Conservation (phyloP, 2,113 vertebrate species). For the Tringa solitaria region DNA sequence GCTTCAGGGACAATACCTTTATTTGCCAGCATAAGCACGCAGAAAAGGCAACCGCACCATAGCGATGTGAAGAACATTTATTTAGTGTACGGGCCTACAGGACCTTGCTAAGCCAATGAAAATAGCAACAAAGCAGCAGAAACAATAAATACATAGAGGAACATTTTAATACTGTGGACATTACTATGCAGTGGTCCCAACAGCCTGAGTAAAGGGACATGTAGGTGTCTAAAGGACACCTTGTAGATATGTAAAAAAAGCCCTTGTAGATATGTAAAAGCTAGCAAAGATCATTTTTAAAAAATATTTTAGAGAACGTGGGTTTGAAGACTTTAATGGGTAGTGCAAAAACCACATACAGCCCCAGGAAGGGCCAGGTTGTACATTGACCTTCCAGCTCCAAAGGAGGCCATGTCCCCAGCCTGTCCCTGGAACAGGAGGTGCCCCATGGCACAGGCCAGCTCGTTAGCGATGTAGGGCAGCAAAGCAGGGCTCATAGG, state of each 20-base stretch:
- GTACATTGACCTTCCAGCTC: background rate
- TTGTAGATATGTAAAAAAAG: background rate
- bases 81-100: background rate
- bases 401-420: background rate
- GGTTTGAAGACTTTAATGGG: background rate
- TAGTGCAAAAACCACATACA: background rate
- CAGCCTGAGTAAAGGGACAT: background rate
- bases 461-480: background rate
- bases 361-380: background rate
- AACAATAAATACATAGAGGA: background rate
- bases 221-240: background rate
- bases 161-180: background rate
- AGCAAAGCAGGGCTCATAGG: background rate
- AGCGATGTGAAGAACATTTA: background rate
- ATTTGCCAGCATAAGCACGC: background rate
- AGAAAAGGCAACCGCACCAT: background rate
- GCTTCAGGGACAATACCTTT: background rate
- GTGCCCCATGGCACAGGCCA: rapidly evolving
- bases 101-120: background rate
- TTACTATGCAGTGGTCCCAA: background rate
- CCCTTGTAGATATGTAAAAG: background rate
- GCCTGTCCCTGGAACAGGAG: background rate
- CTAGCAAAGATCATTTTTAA: background rate
- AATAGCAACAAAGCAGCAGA: background rate
- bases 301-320: background rate